Evolutionary conservation across 2,797 vertebrate species (phyloP), one percentile per base, ranked within the genome.

Genomic region (Taenioides sp.): DNA sequence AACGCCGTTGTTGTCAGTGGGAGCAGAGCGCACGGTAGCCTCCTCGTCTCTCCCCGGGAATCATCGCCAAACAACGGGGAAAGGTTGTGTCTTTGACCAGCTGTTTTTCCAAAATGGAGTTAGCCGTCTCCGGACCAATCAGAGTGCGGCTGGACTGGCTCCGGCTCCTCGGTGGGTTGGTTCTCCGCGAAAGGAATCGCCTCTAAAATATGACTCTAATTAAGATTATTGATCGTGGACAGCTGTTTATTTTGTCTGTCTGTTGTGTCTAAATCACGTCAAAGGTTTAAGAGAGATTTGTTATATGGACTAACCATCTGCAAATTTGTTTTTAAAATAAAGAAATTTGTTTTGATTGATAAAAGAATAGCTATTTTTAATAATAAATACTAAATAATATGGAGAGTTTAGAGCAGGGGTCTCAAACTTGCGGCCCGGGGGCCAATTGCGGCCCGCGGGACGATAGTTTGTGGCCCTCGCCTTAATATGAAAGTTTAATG

Each of bases 61-160:
- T 83, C 77, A 81, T 74, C 82, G 25, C 79, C 71, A 80, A 87
- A 86, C 87, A 86, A 89, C 85, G 28, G 79, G 80, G 73, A 69
- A 79, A 86, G 91, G 82, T 84, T 86, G 82, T 79, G 87, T 82
- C 87, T 92, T 86, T 80, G 83, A 93, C 94, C 94, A 94, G 93
- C 93, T 94, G 94, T 93, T 94, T 61, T 88, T 93, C 93, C 92
- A 94, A 94, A 94, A 94, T 94, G 94, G 94, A 94, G 94, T 91
- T 93, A 81, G 84, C 66, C 76, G 49, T 61, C 80, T 78, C 54
- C 18, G 89, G 89, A 85, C 92, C 93, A 93, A 94, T 94, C 88
- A 91, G 72, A 78, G 77, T 49, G 76, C 50, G 71, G 10, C 81
- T 74, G 76, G 57, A 84, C 80, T 85, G 83, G 85, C 81, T 90